A percentile compares a stretch with the other conserved stretches of the same genome.
Evolutionary conservation across 2,888 invertebrate genomes (phyloP).

Genomic region (Julus scanicus): DNA sequence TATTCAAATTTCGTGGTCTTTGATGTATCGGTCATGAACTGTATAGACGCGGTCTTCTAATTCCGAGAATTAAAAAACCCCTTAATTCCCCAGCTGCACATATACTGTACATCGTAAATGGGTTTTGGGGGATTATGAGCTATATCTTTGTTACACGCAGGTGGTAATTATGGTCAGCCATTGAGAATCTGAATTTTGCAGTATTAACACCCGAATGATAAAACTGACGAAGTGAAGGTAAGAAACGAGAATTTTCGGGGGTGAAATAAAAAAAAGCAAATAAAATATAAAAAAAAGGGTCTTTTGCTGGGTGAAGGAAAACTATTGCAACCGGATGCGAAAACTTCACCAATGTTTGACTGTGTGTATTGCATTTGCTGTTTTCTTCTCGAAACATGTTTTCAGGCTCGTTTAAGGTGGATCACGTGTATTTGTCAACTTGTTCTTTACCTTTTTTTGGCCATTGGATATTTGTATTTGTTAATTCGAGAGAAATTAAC

Average conservation of each 20-base stretch:
- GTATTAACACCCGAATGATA: conserved; percentile 12
- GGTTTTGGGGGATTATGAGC: conserved; percentile 7
- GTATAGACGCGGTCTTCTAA: neutral
- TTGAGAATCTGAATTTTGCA: neutral
- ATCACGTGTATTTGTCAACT: conserved; percentile 17
- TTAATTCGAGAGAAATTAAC: conserved; percentile 5
- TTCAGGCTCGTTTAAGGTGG: conserved; percentile 38
- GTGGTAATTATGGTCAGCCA: conserved; percentile 36
- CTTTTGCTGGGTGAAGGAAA: neutral
- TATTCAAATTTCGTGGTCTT: conserved; percentile 9
- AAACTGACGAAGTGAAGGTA: conserved; percentile 13
- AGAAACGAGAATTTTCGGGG: neutral
- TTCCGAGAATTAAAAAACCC: neutral
- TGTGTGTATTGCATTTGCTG: neutral
- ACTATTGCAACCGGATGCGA: conserved; percentile 31
- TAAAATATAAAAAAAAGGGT: conserved; percentile 5
- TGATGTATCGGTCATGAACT: neutral
- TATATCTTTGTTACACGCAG: conserved; percentile 35
- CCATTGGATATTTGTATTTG: conserved; percentile 39
- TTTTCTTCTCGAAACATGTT: neutral
- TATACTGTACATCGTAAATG: neutral
- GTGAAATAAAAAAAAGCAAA: conserved; percentile 20
- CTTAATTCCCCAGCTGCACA: conserved; percentile 31
- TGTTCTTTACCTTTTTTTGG: neutral
- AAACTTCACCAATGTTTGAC: conserved; percentile 28